A percentile compares a stretch with the other conserved stretches of the same genome.
Evolutionary conservation across 2,797 vertebrate genomes (phyloP).

Genomic region (Enteromius thamalakanensis): DNA sequence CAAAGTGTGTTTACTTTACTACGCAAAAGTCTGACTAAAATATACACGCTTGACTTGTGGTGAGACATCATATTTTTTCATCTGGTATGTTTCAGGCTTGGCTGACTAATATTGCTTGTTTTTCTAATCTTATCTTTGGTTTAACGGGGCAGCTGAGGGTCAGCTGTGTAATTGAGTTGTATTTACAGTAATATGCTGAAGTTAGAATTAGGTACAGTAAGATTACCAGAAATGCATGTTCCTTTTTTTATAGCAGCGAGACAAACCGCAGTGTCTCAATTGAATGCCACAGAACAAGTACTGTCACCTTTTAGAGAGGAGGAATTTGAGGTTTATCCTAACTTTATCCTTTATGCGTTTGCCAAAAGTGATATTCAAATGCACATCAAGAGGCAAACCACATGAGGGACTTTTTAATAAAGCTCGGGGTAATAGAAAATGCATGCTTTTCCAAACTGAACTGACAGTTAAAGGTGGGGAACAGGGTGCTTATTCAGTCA

Average conservation of each 20-base stretch:
- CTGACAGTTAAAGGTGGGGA: conserved; percentile 58
- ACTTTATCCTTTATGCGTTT: conserved; percentile 33
- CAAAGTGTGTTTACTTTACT: not conserved
- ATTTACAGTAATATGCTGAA: not conserved
- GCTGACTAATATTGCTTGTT: conserved; percentile 17
- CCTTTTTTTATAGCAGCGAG: not conserved
- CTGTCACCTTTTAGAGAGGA: conserved; percentile 21
- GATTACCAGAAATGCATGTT: not conserved
- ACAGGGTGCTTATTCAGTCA: conserved; percentile 69
- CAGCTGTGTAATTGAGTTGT: not conserved
- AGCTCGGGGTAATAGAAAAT: conserved; percentile 47
- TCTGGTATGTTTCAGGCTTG: conserved; percentile 30
- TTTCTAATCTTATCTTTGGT: conserved; percentile 27
- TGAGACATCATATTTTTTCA: conserved; percentile 11
- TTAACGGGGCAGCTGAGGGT: conserved; percentile 6
- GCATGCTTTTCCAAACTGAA: conserved; percentile 53
- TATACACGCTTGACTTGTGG: conserved; percentile 9
- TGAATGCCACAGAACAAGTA: conserved; percentile 16
- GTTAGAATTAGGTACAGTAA: not conserved
- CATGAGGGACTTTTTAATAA: conserved; percentile 49
- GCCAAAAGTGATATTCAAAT: conserved; percentile 27
- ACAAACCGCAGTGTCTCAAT: conserved; percentile 2
- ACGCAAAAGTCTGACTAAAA: not conserved
- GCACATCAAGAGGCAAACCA: conserved; percentile 41
- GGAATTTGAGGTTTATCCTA: conserved; percentile 24